phyloP scores from a whole-genome alignment of 1,140 invertebrate species.

The Saccostrea echinata region DNA sequence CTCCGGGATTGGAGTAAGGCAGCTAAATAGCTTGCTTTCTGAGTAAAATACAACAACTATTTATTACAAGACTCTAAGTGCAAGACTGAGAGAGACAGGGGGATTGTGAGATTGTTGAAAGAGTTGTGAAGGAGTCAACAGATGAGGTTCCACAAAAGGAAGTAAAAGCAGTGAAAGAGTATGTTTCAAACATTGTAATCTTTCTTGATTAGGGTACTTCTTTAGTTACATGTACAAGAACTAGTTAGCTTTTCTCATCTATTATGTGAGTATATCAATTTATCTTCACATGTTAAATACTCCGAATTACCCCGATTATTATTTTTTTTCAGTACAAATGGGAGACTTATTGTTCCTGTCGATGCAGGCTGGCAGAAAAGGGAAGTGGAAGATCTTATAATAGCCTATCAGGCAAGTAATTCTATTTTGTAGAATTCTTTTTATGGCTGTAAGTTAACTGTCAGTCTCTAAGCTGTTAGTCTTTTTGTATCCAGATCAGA shows the following conservation, averaged over 20 bases:
- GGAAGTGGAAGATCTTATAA: neutral
- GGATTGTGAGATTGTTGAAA: neutral
- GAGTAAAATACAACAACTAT: neutral
- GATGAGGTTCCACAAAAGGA: conserved; percentile 4
- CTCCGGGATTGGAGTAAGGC: conserved; percentile 25
- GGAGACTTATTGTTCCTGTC: neutral
- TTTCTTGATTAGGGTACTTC: neutral
- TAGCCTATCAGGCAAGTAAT: too few species aligned
- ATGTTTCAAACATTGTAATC: neutral
- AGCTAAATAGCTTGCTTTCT: conserved; percentile 9
- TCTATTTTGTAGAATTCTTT: too few species aligned
- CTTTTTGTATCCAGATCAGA: too few species aligned
- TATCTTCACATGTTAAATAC: too few species aligned
- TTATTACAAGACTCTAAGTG: neutral
- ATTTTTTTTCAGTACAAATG: neutral
- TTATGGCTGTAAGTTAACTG: too few species aligned
- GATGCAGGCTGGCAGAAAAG: too few species aligned
- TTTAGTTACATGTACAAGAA: neutral
- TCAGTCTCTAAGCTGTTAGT: too few species aligned
- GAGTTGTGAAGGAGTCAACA: neutral
- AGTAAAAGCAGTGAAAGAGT: conserved; percentile 20
- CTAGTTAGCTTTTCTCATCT: neutral
- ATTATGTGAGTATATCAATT: too few species aligned
- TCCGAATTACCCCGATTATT: neutral
- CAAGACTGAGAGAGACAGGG: conserved; percentile 14